A percentile compares a stretch with the other conserved stretches of the same genome.
Conservation (phyloP, 2,113 vertebrate species). For the Ochotona princeps region DNA sequence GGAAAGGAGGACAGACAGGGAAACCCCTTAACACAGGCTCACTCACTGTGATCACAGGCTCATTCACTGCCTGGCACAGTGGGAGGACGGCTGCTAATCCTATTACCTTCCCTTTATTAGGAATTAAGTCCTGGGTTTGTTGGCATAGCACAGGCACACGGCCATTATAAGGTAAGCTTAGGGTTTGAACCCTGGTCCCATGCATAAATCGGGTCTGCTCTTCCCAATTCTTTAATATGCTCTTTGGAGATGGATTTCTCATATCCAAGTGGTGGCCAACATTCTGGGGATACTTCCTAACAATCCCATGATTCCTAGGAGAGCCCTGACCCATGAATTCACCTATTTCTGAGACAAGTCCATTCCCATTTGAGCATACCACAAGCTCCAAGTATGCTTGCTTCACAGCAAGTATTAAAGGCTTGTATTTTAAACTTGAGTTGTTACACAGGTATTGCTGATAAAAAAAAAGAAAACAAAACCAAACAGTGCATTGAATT, state of each 20-base stretch:
- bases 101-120: not conserved
- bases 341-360: not conserved
- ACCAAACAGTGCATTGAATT: not conserved
- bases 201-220: rapidly evolving
- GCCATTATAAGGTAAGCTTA: not conserved
- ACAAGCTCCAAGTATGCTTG: not conserved
- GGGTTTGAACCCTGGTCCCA: not conserved
- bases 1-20: not conserved
- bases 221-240: not conserved
- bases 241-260: not conserved
- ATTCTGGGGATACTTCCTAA: not conserved
- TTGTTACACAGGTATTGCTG: not conserved
- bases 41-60: not conserved
- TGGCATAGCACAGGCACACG: not conserved
- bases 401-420: not conserved
- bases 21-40: not conserved
- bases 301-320: not conserved
- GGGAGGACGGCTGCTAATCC: not conserved
- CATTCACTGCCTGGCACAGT: not conserved
- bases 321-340: not conserved
- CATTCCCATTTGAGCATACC: not conserved
- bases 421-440: not conserved
- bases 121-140: not conserved
- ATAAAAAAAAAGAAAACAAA: not conserved
- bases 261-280: not conserved